Evolutionary conservation across 2,113 vertebrate species (phyloP).

Genomic region (Machaerirhynchus nigripectus): DNA sequence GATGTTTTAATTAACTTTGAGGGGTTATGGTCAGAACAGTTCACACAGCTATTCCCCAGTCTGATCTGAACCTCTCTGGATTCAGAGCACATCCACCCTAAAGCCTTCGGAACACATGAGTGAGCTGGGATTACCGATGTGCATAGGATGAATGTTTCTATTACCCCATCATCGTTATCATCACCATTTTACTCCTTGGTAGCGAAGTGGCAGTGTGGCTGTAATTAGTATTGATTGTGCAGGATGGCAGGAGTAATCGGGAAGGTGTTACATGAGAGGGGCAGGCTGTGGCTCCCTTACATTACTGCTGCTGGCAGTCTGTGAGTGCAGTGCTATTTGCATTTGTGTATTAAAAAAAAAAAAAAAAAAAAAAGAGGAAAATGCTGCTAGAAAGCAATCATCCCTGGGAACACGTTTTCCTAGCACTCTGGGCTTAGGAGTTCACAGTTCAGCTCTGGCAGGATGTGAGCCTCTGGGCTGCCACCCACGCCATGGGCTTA

Average conservation of each 20-base stretch:
- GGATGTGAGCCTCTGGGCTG: neutral
- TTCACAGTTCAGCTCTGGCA: neutral
- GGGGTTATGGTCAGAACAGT: neutral
- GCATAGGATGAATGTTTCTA: neutral
- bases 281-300: neutral
- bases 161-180: neutral
- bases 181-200: neutral
- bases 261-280: neutral
- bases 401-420: neutral
- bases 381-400: neutral
- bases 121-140: neutral
- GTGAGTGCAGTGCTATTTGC: neutral
- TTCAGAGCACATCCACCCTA: neutral
- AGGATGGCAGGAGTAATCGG: neutral
- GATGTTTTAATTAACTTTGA: slow-evolving; percentile 5
- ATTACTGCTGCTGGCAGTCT: neutral
- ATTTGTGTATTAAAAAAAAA: neutral
- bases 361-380: neutral
- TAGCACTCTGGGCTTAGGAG: neutral
- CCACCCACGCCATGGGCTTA: accelerated
- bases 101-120: neutral
- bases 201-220: neutral
- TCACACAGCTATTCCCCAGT: neutral
- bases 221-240: slow-evolving; percentile 9
- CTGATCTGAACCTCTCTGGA: neutral